Conservation (phyloP, 1,140 invertebrate genomes). For the Rhizoglyphus robini region DNA sequence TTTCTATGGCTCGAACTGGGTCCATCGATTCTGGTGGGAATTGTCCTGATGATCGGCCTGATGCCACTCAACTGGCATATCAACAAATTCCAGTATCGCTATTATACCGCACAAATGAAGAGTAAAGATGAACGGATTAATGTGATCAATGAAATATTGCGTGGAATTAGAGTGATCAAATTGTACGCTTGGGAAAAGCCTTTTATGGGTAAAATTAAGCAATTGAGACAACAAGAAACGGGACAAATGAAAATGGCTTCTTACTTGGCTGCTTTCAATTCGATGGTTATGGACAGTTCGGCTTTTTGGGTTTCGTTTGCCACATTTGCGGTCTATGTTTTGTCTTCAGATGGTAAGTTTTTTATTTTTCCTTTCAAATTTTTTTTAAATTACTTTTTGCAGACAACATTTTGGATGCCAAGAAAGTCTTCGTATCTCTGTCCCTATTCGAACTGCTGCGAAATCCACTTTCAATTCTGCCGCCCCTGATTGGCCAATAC, state of each 20-base stretch:
- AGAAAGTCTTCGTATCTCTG: slow-evolving; percentile 48
- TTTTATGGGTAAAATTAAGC: slow-evolving; percentile 25
- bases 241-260: slow-evolving; percentile 17
- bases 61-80: slow-evolving; percentile 34
- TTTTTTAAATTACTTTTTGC: slow-evolving; percentile 33
- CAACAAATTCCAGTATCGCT: slow-evolving; percentile 29
- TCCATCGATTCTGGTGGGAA: slow-evolving; percentile 34
- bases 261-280: slow-evolving; percentile 18
- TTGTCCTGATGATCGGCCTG: slow-evolving; percentile 60
- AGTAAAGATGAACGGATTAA: slow-evolving; percentile 33
- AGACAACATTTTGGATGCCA: slow-evolving; percentile 40
- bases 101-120: slow-evolving; percentile 36
- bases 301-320: slow-evolving; percentile 32
- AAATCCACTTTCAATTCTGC: slow-evolving; percentile 48
- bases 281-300: slow-evolving; percentile 30
- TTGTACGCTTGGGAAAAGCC: slow-evolving; percentile 27
- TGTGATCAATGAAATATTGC: slow-evolving; percentile 33
- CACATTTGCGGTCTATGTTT: slow-evolving; percentile 36
- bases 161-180: slow-evolving; percentile 35
- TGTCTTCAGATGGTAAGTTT: no score
- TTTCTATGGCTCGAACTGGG: slow-evolving; percentile 69
- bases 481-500: slow-evolving; percentile 38
- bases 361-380: no score
- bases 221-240: slow-evolving; percentile 24
- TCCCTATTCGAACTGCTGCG: slow-evolving; percentile 55